A percentile compares a stretch with the other conserved stretches of the same genome.
These are phyloP conservation scores for Sphaeridia pumilis DNA, from an alignment of 2,888 invertebrate species.

Conservation along the genomic window DNA sequence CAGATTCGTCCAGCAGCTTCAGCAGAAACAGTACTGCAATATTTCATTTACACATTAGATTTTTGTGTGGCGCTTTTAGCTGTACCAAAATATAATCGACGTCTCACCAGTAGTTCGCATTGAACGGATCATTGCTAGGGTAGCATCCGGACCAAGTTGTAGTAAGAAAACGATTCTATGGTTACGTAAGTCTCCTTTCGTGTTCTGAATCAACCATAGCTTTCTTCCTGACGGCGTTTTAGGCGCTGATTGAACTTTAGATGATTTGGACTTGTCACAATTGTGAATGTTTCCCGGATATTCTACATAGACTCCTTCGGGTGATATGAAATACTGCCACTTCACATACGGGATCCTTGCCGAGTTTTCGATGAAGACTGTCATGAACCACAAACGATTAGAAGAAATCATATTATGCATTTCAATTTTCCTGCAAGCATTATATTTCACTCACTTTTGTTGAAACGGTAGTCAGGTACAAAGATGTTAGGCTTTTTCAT, in stretches of 20 bases:
- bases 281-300: slow-evolving; percentile 41
- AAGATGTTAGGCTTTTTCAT: slow-evolving; percentile 14
- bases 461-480: slow-evolving; percentile 13
- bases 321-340: slow-evolving; percentile 46
- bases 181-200: slow-evolving; percentile 19
- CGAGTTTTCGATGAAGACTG: slow-evolving; percentile 42
- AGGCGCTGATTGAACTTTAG: slow-evolving; percentile 6
- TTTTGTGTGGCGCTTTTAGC: too few species aligned
- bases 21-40: slow-evolving; percentile 17
- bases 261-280: slow-evolving; percentile 11
- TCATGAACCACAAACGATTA: too few species aligned
- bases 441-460: too few species aligned
- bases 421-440: too few species aligned
- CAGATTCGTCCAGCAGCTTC: slow-evolving; percentile 20
- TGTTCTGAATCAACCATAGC: slow-evolving; percentile 23
- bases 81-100: too few species aligned
- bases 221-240: slow-evolving; percentile 19
- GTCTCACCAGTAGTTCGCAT: slow-evolving; percentile 18
- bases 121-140: slow-evolving; percentile 13
- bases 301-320: slow-evolving; percentile 43
- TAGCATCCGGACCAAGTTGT: slow-evolving; percentile 15
- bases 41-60: too few species aligned
- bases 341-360: slow-evolving; percentile 41
- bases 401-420: too few species aligned
- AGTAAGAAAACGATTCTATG: slow-evolving; percentile 21